Conservation (phyloP, 2,888 invertebrate genomes). For the Aradus depressus region DNA sequence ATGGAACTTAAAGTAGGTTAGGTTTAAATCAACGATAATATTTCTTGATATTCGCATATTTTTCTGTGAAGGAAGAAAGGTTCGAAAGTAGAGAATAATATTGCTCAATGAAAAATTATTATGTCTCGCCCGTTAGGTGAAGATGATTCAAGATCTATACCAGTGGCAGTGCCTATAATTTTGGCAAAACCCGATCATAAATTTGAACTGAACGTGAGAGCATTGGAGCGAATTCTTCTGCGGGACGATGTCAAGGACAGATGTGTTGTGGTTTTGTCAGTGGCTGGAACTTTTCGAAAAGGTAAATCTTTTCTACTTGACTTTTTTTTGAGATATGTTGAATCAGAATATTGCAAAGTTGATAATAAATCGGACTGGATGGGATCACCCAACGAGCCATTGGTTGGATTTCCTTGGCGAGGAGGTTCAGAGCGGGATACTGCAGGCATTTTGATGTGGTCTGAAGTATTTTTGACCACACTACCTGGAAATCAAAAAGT, state of each 20-base stretch:
- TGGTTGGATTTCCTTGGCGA: conserved; percentile 86
- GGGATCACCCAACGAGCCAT: conserved; percentile 65
- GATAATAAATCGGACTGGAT: conserved; percentile 54
- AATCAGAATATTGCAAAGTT: conserved; percentile 38
- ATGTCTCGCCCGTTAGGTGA: no score
- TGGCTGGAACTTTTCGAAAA: conserved; percentile 93
- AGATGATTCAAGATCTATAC: no score
- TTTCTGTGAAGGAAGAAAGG: no score
- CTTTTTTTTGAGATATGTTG: conserved; percentile 88
- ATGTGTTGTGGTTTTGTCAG: conserved; percentile 81
- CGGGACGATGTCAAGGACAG: conserved; percentile 67
- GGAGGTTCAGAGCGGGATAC: conserved; percentile 91
- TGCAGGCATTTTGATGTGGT: conserved; percentile 92
- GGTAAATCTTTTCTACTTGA: conserved; percentile 94
- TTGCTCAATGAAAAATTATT: no score
- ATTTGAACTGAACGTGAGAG: conserved; percentile 74
- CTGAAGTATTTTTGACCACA: conserved; percentile 72
- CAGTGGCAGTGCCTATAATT: conserved; percentile 68
- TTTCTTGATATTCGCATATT: no score
- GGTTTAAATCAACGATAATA: no score
- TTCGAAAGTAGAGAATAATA: no score
- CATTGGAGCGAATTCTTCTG: conserved; percentile 57
- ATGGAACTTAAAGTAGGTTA: no score
- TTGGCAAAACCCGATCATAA: conserved; percentile 71
- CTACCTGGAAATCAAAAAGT: conserved; percentile 60